Evolutionary conservation across 2,797 vertebrate genomes (phyloP).

Genomic region (Luscinia luscinia): DNA sequence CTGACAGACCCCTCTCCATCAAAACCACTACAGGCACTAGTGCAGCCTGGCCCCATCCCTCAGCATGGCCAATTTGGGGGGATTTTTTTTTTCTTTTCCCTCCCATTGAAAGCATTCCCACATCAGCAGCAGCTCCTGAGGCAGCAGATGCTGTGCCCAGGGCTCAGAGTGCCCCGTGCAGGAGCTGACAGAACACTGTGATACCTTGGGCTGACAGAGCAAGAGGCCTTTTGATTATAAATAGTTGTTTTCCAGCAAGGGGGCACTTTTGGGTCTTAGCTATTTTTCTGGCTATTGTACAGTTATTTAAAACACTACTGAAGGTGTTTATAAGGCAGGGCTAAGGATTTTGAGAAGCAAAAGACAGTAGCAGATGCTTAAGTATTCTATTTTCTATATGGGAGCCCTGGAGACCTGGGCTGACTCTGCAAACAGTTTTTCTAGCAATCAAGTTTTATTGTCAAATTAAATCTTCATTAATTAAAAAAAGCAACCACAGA

Average conservation of each 20-base stretch:
- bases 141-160: background rate
- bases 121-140: background rate
- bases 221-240: constrained; percentile 44
- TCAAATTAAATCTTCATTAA: background rate
- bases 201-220: background rate
- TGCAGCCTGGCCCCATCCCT: rapidly evolving
- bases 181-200: constrained; percentile 55
- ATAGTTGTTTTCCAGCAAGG: constrained; percentile 17
- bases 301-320: constrained; percentile 8
- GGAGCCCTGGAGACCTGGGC: background rate
- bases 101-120: background rate
- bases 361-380: background rate
- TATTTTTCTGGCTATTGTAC: constrained; percentile 27
- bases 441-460: background rate
- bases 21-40: rapidly evolving
- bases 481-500: background rate
- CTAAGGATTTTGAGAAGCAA: background rate
- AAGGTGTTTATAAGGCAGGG: background rate
- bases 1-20: background rate
- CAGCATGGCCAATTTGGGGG: background rate
- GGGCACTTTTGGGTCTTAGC: background rate
- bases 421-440: background rate
- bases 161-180: background rate
- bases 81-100: background rate
- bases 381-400: background rate